A percentile compares a stretch with the other conserved stretches of the same genome.
phyloP scores from a whole-genome alignment of 2,888 invertebrate species.

The Drosophila ezoana region DNA sequence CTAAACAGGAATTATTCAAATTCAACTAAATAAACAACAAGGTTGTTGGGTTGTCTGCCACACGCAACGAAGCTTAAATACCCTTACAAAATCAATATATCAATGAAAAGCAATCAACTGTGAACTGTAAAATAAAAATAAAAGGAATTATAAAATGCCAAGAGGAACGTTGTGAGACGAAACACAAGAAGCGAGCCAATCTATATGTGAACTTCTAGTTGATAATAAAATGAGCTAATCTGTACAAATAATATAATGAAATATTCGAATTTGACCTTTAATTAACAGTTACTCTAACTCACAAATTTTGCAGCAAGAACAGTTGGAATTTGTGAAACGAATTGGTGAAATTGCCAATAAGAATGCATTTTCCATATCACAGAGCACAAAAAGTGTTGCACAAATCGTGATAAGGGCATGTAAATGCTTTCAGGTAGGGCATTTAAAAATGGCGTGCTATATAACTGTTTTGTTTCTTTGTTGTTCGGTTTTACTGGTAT shows the following conservation, averaged over 20 bases:
- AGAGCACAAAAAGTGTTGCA: not conserved
- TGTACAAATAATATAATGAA: too few relatives aligned
- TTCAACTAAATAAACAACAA: constrained; percentile 32
- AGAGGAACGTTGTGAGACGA: too few relatives aligned
- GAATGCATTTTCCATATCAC: too few relatives aligned
- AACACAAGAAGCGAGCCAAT: too few relatives aligned
- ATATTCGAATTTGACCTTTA: too few relatives aligned
- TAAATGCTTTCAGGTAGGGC: constrained; percentile 9
- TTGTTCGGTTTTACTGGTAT: not conserved
- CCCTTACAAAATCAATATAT: constrained; percentile 33
- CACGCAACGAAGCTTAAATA: constrained; percentile 19
- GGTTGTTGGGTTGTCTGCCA: not conserved
- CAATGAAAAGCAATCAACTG: constrained; percentile 24
- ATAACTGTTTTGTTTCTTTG: constrained; percentile 8
- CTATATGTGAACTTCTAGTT: too few relatives aligned
- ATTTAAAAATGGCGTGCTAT: constrained; percentile 18
- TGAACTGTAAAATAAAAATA: constrained; percentile 1
- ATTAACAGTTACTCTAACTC: too few relatives aligned
- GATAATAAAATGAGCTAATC: too few relatives aligned
- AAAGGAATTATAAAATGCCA: not conserved
- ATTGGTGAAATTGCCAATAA: too few relatives aligned
- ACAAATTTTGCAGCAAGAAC: too few relatives aligned
- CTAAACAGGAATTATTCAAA: constrained; percentile 37
- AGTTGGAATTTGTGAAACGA: too few relatives aligned
- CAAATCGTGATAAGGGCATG: not conserved